These are phyloP conservation scores for Xiphorhynchus elegans DNA, from an alignment of 2,113 vertebrate species.

Conservation along the genomic window DNA sequence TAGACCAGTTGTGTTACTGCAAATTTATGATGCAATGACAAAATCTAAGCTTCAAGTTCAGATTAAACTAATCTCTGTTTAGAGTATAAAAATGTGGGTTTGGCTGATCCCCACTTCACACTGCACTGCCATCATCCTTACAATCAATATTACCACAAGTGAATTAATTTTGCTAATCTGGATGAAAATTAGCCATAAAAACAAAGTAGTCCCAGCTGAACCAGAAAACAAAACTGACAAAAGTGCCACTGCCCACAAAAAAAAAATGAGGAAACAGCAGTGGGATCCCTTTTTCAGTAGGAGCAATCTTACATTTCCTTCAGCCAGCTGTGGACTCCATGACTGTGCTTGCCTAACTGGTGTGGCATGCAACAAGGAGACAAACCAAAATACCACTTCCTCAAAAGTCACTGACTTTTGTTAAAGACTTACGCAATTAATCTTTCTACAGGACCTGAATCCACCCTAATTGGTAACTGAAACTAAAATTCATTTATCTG, in stretches of 20 bases:
- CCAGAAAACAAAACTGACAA: not conserved
- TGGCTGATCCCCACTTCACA: not conserved
- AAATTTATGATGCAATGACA: not conserved
- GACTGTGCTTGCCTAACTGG: fast-evolving
- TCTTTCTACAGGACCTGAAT: not conserved
- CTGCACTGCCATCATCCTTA: not conserved
- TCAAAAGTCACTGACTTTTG: not conserved
- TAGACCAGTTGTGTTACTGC: not conserved
- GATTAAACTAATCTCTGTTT: not conserved
- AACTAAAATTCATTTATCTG: not conserved
- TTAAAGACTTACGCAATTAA: not conserved
- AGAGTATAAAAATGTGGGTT: not conserved
- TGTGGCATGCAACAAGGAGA: not conserved
- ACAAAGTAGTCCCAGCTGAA: not conserved
- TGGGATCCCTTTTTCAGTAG: not conserved
- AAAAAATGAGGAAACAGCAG: not conserved
- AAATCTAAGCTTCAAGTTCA: not conserved
- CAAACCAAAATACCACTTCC: not conserved
- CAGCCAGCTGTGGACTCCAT: fast-evolving
- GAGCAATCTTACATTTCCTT: not conserved
- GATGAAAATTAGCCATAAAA: not conserved
- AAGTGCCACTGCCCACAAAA: not conserved
- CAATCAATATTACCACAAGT: not conserved
- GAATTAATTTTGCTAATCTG: not conserved
- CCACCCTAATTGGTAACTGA: not conserved